These are phyloP conservation scores for Lagopus leucura DNA, from an alignment of 2,113 vertebrate species.

Conservation along the genomic window DNA sequence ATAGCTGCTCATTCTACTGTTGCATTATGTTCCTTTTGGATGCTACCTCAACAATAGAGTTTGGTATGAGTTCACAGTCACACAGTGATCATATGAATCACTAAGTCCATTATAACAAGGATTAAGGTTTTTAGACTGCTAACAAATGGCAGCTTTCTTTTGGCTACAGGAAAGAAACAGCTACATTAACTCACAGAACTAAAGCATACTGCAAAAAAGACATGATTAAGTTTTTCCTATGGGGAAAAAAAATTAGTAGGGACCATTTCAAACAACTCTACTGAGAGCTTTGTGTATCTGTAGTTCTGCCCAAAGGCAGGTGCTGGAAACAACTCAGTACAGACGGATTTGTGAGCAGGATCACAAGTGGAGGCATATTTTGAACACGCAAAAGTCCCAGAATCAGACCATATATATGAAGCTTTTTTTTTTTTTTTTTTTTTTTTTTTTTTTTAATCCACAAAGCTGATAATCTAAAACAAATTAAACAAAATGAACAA, in stretches of 20 bases:
- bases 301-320: not conserved
- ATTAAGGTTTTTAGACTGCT: not conserved
- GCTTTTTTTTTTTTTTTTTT: not conserved
- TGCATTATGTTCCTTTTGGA: not conserved
- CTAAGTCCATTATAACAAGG: not conserved
- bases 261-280: not conserved
- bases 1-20: not conserved
- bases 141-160: not conserved
- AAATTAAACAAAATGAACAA: not conserved
- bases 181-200: not conserved
- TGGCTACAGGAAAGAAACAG: not conserved
- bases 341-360: not conserved
- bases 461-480: not conserved
- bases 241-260: not conserved
- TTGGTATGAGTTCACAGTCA: not conserved
- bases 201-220: not conserved
- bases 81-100: not conserved
- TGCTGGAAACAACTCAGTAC: not conserved
- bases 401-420: not conserved
- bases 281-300: fast-evolving
- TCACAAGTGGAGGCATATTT: not conserved
- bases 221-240: not conserved
- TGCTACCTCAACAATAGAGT: not conserved
- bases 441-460: not conserved
- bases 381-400: not conserved